phyloP scores from a whole-genome alignment of 2,888 invertebrate species.

The Calameuta filiformis region DNA sequence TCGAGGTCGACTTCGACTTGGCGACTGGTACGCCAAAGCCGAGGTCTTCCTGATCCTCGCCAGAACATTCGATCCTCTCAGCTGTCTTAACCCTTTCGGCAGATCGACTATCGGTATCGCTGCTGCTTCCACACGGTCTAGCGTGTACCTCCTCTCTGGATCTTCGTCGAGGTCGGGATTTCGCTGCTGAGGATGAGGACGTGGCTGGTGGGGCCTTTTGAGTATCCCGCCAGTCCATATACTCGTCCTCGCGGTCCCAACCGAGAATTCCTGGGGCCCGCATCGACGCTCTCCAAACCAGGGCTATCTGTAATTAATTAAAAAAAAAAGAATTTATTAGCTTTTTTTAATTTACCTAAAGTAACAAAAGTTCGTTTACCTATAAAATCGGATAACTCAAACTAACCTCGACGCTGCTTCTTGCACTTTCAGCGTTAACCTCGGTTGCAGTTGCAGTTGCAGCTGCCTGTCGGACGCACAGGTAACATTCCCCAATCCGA shows the following conservation, averaged over 20 bases:
- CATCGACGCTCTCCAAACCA: conserved; percentile 64
- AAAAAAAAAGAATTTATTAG: neutral
- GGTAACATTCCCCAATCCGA: conserved; percentile 74
- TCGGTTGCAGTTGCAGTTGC: conserved; percentile 38
- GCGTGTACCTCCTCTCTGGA: conserved; percentile 41
- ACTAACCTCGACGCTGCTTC: conserved; percentile 48
- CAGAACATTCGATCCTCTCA: neutral
- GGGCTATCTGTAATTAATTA: conserved; percentile 52
- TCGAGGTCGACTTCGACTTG: conserved; percentile 54
- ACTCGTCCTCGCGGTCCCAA: conserved; percentile 65
- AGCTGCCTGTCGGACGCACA: conserved; percentile 69
- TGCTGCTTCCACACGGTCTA: neutral
- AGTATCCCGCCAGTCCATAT: conserved; percentile 64
- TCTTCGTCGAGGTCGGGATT: conserved; percentile 47
- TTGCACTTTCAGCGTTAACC: conserved; percentile 21
- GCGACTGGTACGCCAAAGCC: conserved; percentile 34
- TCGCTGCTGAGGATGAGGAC: conserved; percentile 26
- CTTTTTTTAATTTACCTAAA: too few relatives aligned
- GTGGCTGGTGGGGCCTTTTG: conserved; percentile 50
- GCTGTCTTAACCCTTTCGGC: neutral
- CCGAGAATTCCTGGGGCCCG: conserved; percentile 63
- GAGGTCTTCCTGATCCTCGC: conserved; percentile 16
- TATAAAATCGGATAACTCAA: too few relatives aligned
- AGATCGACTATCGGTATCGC: neutral
- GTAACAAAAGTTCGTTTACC: too few relatives aligned